Percentiles rank a stretch among this genome's conserved stretches.
Conservation (phyloP, 2,888 invertebrate species). For the Oligia latruncula region DNA sequence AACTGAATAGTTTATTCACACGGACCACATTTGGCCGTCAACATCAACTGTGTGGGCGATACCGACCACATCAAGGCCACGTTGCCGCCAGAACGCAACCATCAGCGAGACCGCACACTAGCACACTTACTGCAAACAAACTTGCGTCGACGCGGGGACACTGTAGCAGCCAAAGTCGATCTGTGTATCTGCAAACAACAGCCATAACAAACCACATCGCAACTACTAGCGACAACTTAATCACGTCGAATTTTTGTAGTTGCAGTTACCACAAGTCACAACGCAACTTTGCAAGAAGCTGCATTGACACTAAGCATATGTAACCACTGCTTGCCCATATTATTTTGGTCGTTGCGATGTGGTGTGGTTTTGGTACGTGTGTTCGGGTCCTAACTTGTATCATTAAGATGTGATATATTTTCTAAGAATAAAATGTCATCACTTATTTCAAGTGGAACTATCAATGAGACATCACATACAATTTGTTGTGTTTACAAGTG, state of each 20-base stretch:
- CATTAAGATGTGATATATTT: conserved; percentile 44
- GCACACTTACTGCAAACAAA: neutral
- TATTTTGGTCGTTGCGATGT: neutral
- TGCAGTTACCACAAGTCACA: neutral
- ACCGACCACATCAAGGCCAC: neutral
- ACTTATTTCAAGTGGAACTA: conserved; percentile 14
- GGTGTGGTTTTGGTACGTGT: neutral
- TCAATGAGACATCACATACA: conserved; percentile 21
- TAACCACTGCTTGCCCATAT: neutral
- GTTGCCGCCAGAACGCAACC: neutral
- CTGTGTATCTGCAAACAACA: neutral
- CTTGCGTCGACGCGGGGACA: neutral
- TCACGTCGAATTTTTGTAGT: neutral
- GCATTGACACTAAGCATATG: neutral
- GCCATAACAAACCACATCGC: neutral
- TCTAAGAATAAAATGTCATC: conserved; percentile 35
- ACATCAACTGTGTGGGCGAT: neutral
- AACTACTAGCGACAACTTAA: neutral
- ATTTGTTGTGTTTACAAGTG: conserved; percentile 49
- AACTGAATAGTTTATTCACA: neutral
- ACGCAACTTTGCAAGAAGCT: neutral
- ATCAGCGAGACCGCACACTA: neutral
- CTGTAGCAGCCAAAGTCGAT: neutral
- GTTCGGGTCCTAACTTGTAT: neutral
- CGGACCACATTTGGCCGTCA: neutral